Evolutionary conservation across 2,113 vertebrate genomes (phyloP), one percentile per base, ranked within the genome.

Genomic region (Mustela lutreola): DNA sequence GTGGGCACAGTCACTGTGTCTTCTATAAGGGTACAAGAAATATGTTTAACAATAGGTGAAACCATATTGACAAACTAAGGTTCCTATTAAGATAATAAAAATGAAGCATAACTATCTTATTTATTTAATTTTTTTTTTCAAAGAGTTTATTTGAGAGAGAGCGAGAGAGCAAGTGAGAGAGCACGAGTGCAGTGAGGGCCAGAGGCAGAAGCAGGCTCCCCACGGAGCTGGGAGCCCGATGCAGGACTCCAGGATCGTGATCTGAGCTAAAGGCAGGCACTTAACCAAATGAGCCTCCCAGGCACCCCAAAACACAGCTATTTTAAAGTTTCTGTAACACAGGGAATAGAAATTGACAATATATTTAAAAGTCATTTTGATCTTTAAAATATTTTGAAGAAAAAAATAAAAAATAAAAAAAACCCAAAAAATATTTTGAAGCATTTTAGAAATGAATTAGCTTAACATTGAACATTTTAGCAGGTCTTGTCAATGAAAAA

Each of bases 401-500:
- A 53, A 53, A 53, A 50, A 50, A 3, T 50, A 50, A 50, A 53
- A 56, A 56, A 56, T 18, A 18, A 56, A 56, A 56, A 6, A 16
- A 56, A n/a, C n/a, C n/a, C 39, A 56, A 60, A 73, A 85, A 83
- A 83, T 56, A 84, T 85, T 89, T 58, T 82, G 22, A 89, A 93
- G n/a, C 31, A 87, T 71, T 73, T 89, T 53, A 93, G n/a, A 79
- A 87, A 65, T 18, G 24, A 56, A 82, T 50, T 73, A 82, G 36
- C 75, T 87, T 78, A 90, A n/a, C 24, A 56, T 86, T 87, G 67
- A 93, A 83, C 2, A 60, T 79, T 36, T 65, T 65, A 81, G 42
- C 16, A 94, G 45, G 16, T 53, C 15, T 33, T 73, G 5, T 28
- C n/a, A 84, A 22, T 83, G 75, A 58, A 76, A 95, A 79, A 60